Evolutionary conservation across 2,113 vertebrate genomes (phyloP).

Genomic region (Nyctibius bracteatus): DNA sequence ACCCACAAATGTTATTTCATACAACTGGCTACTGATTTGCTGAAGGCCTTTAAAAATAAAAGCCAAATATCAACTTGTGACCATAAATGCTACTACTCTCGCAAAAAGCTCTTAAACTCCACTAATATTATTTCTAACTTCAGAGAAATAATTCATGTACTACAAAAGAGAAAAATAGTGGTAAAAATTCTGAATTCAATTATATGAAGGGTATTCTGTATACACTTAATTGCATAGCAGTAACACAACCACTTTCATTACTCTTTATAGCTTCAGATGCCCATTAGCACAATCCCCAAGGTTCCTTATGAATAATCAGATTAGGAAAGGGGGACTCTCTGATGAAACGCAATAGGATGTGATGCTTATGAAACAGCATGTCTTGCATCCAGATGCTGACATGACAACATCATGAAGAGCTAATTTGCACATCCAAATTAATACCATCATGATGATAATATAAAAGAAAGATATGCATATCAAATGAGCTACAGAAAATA

Average conservation of each 20-base stretch:
- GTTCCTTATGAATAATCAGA: conserved; percentile 57
- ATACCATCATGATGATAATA: conserved; percentile 19
- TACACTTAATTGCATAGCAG: conserved; percentile 36
- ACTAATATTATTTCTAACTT: conserved; percentile 1
- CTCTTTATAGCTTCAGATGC: conserved; percentile 57
- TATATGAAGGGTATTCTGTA: conserved; percentile 18
- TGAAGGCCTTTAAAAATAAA: background rate
- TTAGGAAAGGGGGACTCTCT: conserved; percentile 4
- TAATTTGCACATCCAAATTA: conserved; percentile 69
- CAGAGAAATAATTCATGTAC: background rate
- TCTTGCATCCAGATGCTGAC: conserved; percentile 69
- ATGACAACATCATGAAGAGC: conserved; percentile 60
- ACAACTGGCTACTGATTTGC: background rate
- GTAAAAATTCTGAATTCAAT: conserved; percentile 46
- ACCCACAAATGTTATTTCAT: background rate
- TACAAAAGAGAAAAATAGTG: background rate
- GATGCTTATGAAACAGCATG: conserved; percentile 40
- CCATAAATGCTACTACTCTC: background rate
- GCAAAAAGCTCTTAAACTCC: background rate
- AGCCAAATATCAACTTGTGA: background rate
- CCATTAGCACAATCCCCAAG: conserved; percentile 59
- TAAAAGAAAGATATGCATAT: conserved; percentile 30
- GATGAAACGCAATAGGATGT: conserved; percentile 1
- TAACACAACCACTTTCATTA: conserved; percentile 59
- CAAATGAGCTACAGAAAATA: background rate